These are phyloP conservation scores for Tetragonula carbonaria DNA, from an alignment of 2,888 invertebrate species.

Conservation along the genomic window DNA sequence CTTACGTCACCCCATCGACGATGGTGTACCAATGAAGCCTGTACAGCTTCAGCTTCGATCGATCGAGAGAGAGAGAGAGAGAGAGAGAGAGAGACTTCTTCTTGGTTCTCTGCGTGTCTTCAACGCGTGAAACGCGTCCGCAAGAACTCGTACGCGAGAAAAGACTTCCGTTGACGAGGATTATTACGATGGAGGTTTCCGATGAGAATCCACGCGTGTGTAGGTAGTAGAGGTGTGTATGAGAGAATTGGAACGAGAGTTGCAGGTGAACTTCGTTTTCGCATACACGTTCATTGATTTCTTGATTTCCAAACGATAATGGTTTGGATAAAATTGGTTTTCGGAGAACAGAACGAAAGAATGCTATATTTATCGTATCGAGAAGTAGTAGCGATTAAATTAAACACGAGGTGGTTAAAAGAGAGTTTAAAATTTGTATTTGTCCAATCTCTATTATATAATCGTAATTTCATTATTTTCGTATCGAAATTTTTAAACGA, in stretches of 20 bases:
- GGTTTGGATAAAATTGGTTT: neutral
- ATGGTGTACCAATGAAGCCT: constrained; percentile 73
- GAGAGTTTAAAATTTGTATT: too few species aligned
- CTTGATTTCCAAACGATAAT: neutral
- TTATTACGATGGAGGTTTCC: neutral
- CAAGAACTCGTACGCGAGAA: neutral
- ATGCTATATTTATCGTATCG: neutral
- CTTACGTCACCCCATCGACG: constrained; percentile 88
- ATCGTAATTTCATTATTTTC: too few species aligned
- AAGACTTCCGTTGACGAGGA: neutral
- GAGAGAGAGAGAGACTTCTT: neutral
- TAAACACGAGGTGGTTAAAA: too few species aligned
- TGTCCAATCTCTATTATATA: too few species aligned
- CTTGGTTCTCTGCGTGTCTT: neutral
- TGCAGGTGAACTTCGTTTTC: neutral
- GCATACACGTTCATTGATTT: neutral
- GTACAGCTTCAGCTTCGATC: neutral
- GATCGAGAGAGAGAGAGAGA: neutral
- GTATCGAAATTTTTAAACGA: too few species aligned
- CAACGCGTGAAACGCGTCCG: constrained; percentile 49
- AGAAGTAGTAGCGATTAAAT: too few species aligned
- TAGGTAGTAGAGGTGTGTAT: neutral
- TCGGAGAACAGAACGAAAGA: neutral
- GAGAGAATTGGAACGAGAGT: neutral
- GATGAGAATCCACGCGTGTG: neutral